Base-by-base conservation (phyloP, 2,888 invertebrate species). In the Drosophila nigricruria region DNA sequence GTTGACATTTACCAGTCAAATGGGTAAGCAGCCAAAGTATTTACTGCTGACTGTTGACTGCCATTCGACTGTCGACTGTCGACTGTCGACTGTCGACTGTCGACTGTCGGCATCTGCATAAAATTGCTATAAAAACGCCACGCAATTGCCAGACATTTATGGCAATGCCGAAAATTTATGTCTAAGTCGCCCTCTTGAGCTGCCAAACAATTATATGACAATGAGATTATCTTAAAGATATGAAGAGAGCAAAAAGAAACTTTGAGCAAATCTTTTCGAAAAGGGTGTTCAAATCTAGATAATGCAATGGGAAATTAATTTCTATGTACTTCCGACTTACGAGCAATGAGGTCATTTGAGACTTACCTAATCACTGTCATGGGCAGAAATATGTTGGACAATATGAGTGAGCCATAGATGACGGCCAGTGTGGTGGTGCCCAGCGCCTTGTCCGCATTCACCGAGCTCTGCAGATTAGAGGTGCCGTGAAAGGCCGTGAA, bases 401-500 rank as follows among this genome's bases (percentile, higher is more conserved):
- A 91, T 57, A 98, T 96, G 50, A 98, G 94, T 2, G 97, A 96
- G 58, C 96, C 96, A 93, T 98, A 98, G 78, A 98, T 96, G 6
- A 97, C 95, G 0, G 97, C 96, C 57, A 97, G 93, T 0, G 97
- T 97, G 79, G 96, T 96, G 2, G 97, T 96, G 3, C 98, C 98
- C 1, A 98, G 94, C 0, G 97, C 96, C 2, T 95, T 96, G 87
- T 96, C 96, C 20, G 96, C 95, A 92, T 98, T 97, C 61, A 98
- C 95, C 0, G 97, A 97, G 91, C 97, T 97, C 93, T 97, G 97
- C 43, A 97, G 94, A 92, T 97, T 97, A 56, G 96, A 96, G 2
- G 96, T 95, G 5, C 97, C 97, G 93, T 96, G 97, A 92, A 98
- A 98, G 6, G 98, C 97, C 1, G 97, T 98, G 93, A 98, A 97